Evolutionary conservation across 2,888 invertebrate species (phyloP).

Genomic region (Nemurella pictetii): DNA sequence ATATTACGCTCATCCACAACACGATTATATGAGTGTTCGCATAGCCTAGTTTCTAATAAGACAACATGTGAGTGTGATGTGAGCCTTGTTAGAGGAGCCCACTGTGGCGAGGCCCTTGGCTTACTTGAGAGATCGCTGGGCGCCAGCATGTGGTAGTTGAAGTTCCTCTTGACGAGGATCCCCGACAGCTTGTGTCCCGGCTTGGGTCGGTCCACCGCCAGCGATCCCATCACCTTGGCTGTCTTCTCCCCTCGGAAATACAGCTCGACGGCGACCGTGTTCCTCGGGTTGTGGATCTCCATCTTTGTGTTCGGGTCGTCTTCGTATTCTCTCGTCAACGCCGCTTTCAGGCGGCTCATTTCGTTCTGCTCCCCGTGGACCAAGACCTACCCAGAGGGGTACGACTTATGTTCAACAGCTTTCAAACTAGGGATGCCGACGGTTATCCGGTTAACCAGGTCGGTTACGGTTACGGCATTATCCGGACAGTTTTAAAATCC

Average conservation of each 20-base stretch:
- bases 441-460: too few species aligned
- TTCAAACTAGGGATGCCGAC: too few species aligned
- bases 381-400: conserved; percentile 67
- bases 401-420: too few species aligned
- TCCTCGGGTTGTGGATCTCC: conserved; percentile 92
- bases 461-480: too few species aligned
- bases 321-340: conserved; percentile 91
- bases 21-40: too few species aligned
- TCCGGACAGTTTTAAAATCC: too few species aligned
- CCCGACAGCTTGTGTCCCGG: conserved; percentile 84
- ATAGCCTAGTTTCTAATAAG: too few species aligned
- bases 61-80: too few species aligned
- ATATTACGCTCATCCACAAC: too few species aligned
- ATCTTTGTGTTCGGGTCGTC: conserved; percentile 80
- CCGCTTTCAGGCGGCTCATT: conserved; percentile 95
- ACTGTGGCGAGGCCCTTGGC: too few species aligned
- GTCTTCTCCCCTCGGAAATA: conserved; percentile 98
- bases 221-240: conserved; percentile 93
- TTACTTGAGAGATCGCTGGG: conserved; percentile 87
- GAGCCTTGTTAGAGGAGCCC: too few species aligned
- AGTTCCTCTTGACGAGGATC: conserved; percentile 94
- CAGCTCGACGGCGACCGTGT: conserved; percentile 90
- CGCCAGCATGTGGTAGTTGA: conserved; percentile 94
- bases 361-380: conserved; percentile 99
- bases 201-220: conserved; percentile 82